Evolutionary conservation across 2,888 invertebrate species (phyloP).

Genomic region (Drosophila emarginata): DNA sequence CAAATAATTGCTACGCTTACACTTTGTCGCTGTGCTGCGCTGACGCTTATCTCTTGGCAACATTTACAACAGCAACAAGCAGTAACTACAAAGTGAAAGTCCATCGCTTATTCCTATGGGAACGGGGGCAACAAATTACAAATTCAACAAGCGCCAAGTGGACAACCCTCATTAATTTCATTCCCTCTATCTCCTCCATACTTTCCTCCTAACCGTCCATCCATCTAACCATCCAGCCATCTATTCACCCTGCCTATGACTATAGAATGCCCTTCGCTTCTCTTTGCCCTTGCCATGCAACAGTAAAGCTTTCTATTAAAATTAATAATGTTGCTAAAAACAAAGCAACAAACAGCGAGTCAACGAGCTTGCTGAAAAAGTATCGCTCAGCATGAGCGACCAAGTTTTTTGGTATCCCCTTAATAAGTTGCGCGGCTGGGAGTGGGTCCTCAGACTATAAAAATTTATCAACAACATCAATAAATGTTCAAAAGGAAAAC

Average conservation of each 20-base stretch:
- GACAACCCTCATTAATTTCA: slow-evolving; percentile 78
- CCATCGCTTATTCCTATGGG: slow-evolving; percentile 64
- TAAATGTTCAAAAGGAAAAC: slow-evolving; percentile 57
- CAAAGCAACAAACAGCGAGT: slow-evolving; percentile 44
- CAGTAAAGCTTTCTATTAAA: slow-evolving; percentile 77
- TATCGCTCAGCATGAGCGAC: slow-evolving; percentile 48
- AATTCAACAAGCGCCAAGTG: slow-evolving; percentile 79
- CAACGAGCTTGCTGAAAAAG: slow-evolving; percentile 51
- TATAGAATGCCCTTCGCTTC: too few species aligned
- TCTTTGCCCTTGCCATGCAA: not conserved
- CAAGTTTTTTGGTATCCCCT: slow-evolving; percentile 17
- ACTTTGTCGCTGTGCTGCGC: slow-evolving; percentile 71
- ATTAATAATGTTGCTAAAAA: slow-evolving; percentile 77
- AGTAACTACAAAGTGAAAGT: slow-evolving; percentile 31
- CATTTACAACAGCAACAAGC: slow-evolving; percentile 60
- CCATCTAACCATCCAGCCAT: not conserved
- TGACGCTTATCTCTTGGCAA: slow-evolving; percentile 72
- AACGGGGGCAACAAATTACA: slow-evolving; percentile 72
- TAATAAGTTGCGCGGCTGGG: slow-evolving; percentile 65
- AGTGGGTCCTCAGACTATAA: slow-evolving; percentile 46
- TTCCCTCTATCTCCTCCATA: not conserved
- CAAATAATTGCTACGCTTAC: slow-evolving; percentile 77
- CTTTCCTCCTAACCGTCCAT: slow-evolving; percentile 11
- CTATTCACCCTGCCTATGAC: not conserved
- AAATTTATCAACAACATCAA: slow-evolving; percentile 71